Conservation (phyloP, 1,140 invertebrate species). For the Ditylenchus dipsaci region DNA sequence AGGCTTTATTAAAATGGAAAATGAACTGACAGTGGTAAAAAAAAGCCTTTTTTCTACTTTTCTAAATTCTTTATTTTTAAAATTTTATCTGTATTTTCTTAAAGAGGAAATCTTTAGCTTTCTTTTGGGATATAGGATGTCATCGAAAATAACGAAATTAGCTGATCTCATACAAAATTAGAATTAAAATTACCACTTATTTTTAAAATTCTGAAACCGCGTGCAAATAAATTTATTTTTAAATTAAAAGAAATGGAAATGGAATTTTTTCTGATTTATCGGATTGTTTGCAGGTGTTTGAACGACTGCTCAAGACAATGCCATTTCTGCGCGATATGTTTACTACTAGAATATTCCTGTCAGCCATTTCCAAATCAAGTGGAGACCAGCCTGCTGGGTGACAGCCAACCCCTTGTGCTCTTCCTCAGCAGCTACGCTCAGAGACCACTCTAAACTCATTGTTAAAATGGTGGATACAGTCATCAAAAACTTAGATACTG, state of each 20-base stretch:
- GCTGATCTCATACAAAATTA: no score
- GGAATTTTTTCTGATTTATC: background rate
- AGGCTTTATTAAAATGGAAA: no score
- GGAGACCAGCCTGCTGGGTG: background rate
- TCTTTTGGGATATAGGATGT: no score
- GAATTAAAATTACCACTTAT: no score
- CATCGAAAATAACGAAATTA: background rate
- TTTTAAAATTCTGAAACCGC: no score
- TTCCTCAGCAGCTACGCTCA: constrained; percentile 21
- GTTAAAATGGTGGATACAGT: constrained; percentile 54
- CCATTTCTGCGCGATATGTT: constrained; percentile 56
- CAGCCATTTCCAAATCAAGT: constrained; percentile 48
- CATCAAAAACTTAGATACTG: constrained; percentile 53
- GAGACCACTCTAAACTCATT: constrained; percentile 52
- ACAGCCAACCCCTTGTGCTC: background rate
- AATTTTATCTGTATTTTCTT: no score
- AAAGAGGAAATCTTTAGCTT: no score
- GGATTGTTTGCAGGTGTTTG: constrained; percentile 33
- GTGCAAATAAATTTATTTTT: background rate
- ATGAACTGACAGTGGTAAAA: no score
- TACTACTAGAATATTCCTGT: constrained; percentile 53
- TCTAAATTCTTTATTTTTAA: no score
- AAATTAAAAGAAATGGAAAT: constrained; percentile 8
- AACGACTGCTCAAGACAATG: constrained; percentile 26
- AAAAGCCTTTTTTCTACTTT: no score